These are phyloP conservation scores for Gryllus longicercus DNA, from an alignment of 2,888 invertebrate genomes.

Conservation along the genomic window DNA sequence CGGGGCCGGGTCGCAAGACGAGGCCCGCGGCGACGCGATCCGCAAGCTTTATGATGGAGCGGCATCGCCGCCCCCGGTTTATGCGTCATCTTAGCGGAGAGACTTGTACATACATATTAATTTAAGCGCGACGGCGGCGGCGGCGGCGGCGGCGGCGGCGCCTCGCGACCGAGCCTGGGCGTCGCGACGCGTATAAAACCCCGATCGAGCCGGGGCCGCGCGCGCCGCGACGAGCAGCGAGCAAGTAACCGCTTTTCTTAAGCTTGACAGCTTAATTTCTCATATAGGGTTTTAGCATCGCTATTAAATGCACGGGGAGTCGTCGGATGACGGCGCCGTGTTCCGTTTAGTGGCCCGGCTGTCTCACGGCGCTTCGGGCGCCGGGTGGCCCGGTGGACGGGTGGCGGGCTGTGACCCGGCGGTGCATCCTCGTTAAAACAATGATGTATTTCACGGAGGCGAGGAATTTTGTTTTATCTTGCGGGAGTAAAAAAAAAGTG, in stretches of 20 bases:
- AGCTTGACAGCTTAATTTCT: not conserved
- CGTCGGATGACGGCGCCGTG: not conserved
- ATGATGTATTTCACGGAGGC: too few relatives aligned
- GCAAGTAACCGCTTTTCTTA: not conserved
- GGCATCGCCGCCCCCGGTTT: not conserved
- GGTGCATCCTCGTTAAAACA: too few relatives aligned
- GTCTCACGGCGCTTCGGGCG: too few relatives aligned
- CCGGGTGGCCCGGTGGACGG: too few relatives aligned
- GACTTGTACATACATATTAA: not conserved
- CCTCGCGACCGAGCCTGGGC: not conserved
- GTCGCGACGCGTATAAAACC: not conserved
- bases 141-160: fast-evolving
- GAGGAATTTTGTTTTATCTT: too few relatives aligned
- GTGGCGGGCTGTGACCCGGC: too few relatives aligned
- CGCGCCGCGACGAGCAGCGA: not conserved
- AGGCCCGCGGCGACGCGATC: not conserved
- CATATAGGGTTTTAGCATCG: not conserved
- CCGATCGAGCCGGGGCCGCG: not conserved
- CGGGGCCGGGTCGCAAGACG: not conserved
- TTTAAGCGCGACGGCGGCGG: not conserved
- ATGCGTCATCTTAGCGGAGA: not conserved
- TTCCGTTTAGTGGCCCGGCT: too few relatives aligned
- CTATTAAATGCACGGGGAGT: not conserved
- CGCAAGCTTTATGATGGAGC: not conserved
- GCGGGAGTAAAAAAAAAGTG: too few relatives aligned